These are phyloP conservation scores for Pterocles burchelli DNA, from an alignment of 2,113 vertebrate species.

Conservation along the genomic window DNA sequence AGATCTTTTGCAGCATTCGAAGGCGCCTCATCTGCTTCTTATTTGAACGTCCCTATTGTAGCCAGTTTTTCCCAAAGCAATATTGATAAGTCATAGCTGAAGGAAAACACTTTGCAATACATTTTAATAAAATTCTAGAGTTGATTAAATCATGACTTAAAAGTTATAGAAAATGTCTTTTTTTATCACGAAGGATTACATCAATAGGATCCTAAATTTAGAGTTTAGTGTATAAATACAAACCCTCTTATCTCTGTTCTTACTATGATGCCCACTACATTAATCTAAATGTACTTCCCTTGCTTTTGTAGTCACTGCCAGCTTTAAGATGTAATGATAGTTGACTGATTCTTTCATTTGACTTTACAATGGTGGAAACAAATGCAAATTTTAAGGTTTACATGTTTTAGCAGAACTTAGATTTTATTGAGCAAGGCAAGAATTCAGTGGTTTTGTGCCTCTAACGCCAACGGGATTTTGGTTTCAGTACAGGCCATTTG, in stretches of 20 bases:
- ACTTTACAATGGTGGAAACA: neutral
- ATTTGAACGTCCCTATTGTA: neutral
- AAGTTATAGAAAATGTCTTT: neutral
- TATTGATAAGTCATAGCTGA: neutral
- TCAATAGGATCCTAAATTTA: neutral
- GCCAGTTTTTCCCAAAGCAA: neutral
- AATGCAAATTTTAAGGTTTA: neutral
- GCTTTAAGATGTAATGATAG: neutral
- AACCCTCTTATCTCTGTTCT: accelerated
- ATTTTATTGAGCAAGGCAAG: neutral
- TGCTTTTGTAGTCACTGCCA: neutral
- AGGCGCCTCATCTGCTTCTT: neutral
- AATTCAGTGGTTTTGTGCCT: neutral
- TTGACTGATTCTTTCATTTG: neutral
- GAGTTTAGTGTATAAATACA: neutral
- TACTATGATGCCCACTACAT: neutral
- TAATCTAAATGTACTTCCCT: neutral
- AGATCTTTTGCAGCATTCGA: neutral
- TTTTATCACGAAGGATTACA: neutral
- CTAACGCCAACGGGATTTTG: neutral
- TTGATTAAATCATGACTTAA: neutral
- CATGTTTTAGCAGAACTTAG: neutral
- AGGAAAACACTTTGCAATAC: neutral
- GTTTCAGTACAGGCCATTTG: neutral
- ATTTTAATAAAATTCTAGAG: neutral